Evolutionary conservation across 2,113 vertebrate species (phyloP), one percentile per base, ranked within the genome.

Genomic region (Atractosteus spatula): DNA sequence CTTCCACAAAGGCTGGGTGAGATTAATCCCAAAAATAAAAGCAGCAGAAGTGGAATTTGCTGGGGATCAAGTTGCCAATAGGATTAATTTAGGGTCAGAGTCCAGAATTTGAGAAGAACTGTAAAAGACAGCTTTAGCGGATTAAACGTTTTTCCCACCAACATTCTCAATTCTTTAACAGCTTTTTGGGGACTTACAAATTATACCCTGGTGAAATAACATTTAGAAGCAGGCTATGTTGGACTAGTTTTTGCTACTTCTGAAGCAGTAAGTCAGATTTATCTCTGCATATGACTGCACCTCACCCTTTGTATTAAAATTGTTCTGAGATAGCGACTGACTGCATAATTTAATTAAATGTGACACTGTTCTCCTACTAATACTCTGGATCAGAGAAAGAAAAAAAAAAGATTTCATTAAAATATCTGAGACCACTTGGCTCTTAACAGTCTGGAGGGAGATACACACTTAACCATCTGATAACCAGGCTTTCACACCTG

Each of bases 71-170:
- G 69, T 29, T 62, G 65, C 72, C 41, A 64, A 6, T 4, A 43
- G 77, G 76, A 84, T 82, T 80, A 82, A 73, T 83, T 69, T 72
- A 75, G 76, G 74, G 65, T 74, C 74, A 85, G 81, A 80, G 71
- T 78, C 17, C 16, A 73, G 14, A 70, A 82, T 79, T 73, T 57
- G 69, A 4, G 70, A 73, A 65, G 74, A 63, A 42, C n/a, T 10
- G 12, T 42, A 42, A 65, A 65, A 42, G 62, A 42, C 2, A 65
- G 62, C 62, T 65, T 65, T 65, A 42, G 62, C 44, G 41, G 41
- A 16, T 16, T 65, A 43, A 65, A 10, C 2, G 11, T 65, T 65
- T 13, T 42, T 42, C 62, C 41, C 41, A 65, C 8, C 41, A 11
- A 65, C 12, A 12, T 13, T 43, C 44, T 65, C 41, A 65, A 65